A percentile compares a stretch with the other conserved stretches of the same genome.
Evolutionary conservation across 1,140 invertebrate species (phyloP).

Genomic region (Ericerus pela): DNA sequence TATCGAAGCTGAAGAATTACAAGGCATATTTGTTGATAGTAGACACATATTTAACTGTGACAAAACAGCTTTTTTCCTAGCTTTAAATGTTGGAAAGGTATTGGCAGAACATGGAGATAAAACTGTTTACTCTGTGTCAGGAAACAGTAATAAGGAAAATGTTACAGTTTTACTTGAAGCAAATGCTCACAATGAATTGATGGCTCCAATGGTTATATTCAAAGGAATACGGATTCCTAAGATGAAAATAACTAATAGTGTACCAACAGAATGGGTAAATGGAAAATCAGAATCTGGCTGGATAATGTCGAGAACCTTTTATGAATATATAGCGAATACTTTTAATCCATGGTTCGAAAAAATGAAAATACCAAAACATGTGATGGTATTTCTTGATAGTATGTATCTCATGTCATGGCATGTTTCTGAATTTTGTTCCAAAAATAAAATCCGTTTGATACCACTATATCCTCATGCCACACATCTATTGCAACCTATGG

Average conservation of each 20-base stretch:
- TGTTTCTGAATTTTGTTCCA: not conserved
- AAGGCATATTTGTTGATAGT: no score
- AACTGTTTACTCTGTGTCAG: no score
- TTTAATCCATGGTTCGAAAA: constrained; percentile 30
- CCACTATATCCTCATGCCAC: constrained; percentile 31
- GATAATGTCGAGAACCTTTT: constrained; percentile 31
- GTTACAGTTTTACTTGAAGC: constrained; percentile 15
- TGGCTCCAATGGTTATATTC: constrained; percentile 28
- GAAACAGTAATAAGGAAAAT: constrained; percentile 3
- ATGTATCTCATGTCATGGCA: constrained; percentile 26
- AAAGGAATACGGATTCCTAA: constrained; percentile 25
- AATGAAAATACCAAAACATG: constrained; percentile 27
- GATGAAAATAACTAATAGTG: constrained; percentile 23
- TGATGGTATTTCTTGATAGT: constrained; percentile 27
- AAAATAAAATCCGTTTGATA: constrained; percentile 22
- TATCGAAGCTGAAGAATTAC: no score
- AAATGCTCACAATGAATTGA: constrained; percentile 28
- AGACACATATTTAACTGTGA: no score
- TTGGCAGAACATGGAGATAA: no score
- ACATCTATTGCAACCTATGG: constrained; percentile 32
- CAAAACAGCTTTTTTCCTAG: no score
- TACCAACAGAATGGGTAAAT: constrained; percentile 26
- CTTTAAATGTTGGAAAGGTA: no score
- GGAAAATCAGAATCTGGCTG: constrained; percentile 30
- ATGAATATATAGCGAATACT: constrained; percentile 30